Base-by-base conservation (phyloP, 2,797 vertebrate genomes). In the Bufotes viridis region DNA sequence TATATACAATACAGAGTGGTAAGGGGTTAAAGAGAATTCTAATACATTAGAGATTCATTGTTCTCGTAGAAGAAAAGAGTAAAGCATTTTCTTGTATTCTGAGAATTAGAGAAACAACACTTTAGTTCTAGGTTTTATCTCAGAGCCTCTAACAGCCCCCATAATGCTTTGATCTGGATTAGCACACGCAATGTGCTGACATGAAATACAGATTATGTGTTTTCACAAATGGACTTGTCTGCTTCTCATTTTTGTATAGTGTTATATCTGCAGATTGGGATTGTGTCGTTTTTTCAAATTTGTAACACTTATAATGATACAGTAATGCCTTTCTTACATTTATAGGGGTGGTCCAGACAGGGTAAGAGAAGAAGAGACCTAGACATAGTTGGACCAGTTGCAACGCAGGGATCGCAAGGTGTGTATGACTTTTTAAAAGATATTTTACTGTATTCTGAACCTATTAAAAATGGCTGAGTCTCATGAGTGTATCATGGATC, bases 151-250 rank as follows among this genome's bases (percentile, higher is more conserved):
- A 53, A 91, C 53, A 42, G 79, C 76, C 89, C 82, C 87, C 13
- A 20, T 89, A 93, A 92, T n/a, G 29, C 82, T 55, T 75, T 90
- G 88, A 92, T 85, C 82, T 90, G 90, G 91, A 87, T 87, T 80
- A 91, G 89, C 65, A 84, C 55, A 90, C 82, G 85, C 78, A 90
- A 10, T 74, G 20, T 55, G 81, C 42, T 9, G n/a, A 83, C 89
- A 90, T 87, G 24, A 26, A 89, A 82, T 88, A 51, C 58, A 91
- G 11, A 81, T 24, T 61, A 78, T 84, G 85, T 2, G 1, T 67
- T 57, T 90, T 89, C 20, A 90, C n/a, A 90, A 91, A 42, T 90
- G 24, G 11, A 88, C 90, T 88, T 11, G 53, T 87, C 69, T 80
- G 55, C 29, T 72, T 26, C 17, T 74, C 82, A 42, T 58, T 72